phyloP scores from a whole-genome alignment of 1,140 invertebrate genomes.

The Drosophila insularis region DNA sequence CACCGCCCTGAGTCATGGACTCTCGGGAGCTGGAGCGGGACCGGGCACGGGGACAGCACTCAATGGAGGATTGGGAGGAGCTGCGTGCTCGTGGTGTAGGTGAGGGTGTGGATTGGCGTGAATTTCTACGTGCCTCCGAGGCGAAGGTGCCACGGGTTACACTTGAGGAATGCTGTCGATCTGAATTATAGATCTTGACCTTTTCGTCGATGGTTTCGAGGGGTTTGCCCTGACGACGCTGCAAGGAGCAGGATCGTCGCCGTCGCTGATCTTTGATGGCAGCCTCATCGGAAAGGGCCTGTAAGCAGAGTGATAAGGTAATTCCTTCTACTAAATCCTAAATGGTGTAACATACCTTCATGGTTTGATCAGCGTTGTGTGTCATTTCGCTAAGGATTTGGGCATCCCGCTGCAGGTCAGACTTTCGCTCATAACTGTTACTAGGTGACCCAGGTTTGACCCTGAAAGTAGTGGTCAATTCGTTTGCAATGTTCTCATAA shows the following conservation, averaged over 20 bases:
- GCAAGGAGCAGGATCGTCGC: conserved; percentile 64
- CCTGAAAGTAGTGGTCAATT: conserved; percentile 70
- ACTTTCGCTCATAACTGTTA: conserved; percentile 67
- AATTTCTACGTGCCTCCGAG: conserved; percentile 71
- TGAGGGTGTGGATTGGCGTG: conserved; percentile 66
- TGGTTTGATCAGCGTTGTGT: conserved; percentile 77
- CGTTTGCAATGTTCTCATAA: conserved; percentile 76
- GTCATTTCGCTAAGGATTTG: conserved; percentile 81
- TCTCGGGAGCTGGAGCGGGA: conserved; percentile 77
- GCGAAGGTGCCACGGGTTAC: conserved; percentile 70
- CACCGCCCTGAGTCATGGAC: conserved; percentile 67
- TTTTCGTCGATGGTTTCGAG: conserved; percentile 80
- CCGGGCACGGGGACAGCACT: conserved; percentile 74
- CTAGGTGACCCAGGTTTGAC: conserved; percentile 51
- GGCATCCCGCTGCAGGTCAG: conserved; percentile 72
- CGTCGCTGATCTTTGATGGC: conserved; percentile 78
- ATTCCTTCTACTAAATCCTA: neutral
- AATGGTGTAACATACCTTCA: conserved; percentile 62
- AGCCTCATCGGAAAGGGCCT: conserved; percentile 78
- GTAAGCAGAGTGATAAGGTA: neutral
- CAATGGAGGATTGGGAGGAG: conserved; percentile 76
- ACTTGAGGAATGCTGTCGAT: conserved; percentile 38
- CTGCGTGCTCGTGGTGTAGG: conserved; percentile 63
- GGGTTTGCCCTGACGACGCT: conserved; percentile 68
- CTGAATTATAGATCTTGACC: conserved; percentile 42